These are phyloP conservation scores for Scomberomorus guttatus DNA, from an alignment of 2,797 vertebrate species.

Conservation along the genomic window DNA sequence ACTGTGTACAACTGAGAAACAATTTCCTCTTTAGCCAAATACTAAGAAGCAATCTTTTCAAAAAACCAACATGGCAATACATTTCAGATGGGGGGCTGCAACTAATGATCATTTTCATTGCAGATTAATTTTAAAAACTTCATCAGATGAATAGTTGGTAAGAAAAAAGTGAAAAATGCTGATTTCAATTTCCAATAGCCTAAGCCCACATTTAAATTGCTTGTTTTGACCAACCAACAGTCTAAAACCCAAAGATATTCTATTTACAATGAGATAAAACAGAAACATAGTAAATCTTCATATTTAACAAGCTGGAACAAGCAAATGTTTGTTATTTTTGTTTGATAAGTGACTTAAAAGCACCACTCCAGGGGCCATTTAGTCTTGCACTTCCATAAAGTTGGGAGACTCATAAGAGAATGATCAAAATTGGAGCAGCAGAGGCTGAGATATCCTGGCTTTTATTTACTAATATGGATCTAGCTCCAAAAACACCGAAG, in stretches of 20 bases:
- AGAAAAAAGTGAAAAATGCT: background rate
- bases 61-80: background rate
- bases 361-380: background rate
- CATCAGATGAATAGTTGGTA: too few relatives aligned
- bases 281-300: background rate
- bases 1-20: background rate
- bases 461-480: too few relatives aligned
- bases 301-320: background rate
- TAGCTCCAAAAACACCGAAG: too few relatives aligned
- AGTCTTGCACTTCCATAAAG: too few relatives aligned
- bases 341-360: background rate
- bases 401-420: too few relatives aligned
- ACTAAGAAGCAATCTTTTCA: too few relatives aligned
- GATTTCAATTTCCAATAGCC: background rate
- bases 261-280: background rate
- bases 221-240: too few relatives aligned
- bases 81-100: background rate
- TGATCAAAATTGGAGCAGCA: background rate
- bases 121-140: too few relatives aligned
- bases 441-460: background rate
- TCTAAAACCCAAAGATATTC: background rate
- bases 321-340: background rate
- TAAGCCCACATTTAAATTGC: background rate
- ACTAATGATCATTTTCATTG: background rate
- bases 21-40: too few relatives aligned